Percentiles rank a stretch among this genome's conserved stretches.
Conservation (phyloP, 2,888 invertebrate genomes). For the Eupeodes luniger region DNA sequence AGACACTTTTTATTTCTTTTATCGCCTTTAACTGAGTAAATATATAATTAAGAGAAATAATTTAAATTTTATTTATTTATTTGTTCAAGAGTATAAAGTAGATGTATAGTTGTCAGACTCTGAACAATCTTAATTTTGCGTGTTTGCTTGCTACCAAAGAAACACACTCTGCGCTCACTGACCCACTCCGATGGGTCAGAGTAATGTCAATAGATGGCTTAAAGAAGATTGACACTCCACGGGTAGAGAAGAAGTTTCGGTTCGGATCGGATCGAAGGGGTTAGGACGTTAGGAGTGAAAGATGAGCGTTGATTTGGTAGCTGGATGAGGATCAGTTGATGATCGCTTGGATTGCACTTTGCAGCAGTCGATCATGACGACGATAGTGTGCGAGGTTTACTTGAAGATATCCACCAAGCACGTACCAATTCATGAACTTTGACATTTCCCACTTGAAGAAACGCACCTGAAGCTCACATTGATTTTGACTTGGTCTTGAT, state of each 20-base stretch:
- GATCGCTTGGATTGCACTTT: slow-evolving; percentile 31
- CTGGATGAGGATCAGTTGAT: slow-evolving; percentile 34
- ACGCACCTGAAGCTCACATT: slow-evolving; percentile 58
- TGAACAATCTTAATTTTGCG: slow-evolving; percentile 54
- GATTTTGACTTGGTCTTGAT: slow-evolving; percentile 12
- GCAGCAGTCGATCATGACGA: slow-evolving; percentile 37
- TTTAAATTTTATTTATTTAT: slow-evolving; percentile 62
- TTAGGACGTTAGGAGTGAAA: not conserved
- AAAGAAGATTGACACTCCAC: slow-evolving; percentile 16
- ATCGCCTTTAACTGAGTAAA: slow-evolving; percentile 32
- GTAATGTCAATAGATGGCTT: slow-evolving; percentile 68
- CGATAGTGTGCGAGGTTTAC: not conserved
- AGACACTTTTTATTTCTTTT: slow-evolving; percentile 2
- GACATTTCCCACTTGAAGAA: slow-evolving; percentile 61
- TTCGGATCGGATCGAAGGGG: no score
- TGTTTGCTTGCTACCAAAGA: slow-evolving; percentile 57
- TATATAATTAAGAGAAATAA: slow-evolving; percentile 62
- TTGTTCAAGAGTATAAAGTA: slow-evolving; percentile 18
- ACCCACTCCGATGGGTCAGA: slow-evolving; percentile 67
- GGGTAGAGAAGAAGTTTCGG: not conserved
- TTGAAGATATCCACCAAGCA: slow-evolving; percentile 49
- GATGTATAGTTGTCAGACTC: not conserved
- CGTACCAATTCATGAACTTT: slow-evolving; percentile 69
- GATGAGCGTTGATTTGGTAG: slow-evolving; percentile 24
- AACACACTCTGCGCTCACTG: slow-evolving; percentile 56